Percentiles rank a stretch among this genome's conserved stretches.
Conservation (phyloP, 1,140 invertebrate species). For the Rhopalosiphum padi region DNA sequence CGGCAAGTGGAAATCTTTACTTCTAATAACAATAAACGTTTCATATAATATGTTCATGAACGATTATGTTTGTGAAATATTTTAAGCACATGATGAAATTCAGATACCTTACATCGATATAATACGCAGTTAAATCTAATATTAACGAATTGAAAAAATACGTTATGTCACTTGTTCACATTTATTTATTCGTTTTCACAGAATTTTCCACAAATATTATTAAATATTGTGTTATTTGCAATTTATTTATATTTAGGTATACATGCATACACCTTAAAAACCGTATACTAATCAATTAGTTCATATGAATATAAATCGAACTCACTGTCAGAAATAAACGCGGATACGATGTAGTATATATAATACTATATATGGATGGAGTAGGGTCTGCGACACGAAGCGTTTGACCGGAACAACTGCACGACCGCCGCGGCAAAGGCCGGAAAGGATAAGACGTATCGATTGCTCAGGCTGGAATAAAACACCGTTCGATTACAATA, state of each 20-base stretch:
- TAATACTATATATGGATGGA: not conserved
- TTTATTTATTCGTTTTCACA: too few species aligned
- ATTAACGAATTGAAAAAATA: too few species aligned
- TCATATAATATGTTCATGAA: not conserved
- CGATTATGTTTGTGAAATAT: too few species aligned
- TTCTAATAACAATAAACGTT: not conserved
- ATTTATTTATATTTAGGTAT: too few species aligned
- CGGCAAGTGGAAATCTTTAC: not conserved
- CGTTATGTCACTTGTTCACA: too few species aligned
- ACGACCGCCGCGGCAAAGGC: not conserved
- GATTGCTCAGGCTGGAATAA: not conserved
- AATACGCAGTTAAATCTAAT: too few species aligned
- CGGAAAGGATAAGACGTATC: constrained; percentile 29
- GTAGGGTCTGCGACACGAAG: not conserved
- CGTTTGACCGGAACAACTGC: constrained; percentile 28
- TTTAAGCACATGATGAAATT: too few species aligned
- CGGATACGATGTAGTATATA: not conserved
- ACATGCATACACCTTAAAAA: not conserved
- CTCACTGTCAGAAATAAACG: not conserved
- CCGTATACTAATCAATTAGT: not conserved
- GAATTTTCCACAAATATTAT: not conserved
- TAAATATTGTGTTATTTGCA: not conserved
- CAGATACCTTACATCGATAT: too few species aligned
- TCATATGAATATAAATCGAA: not conserved
- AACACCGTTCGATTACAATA: not conserved